Percentiles rank a stretch among this genome's conserved stretches.
These are phyloP conservation scores for Hyphantria cunea DNA, from an alignment of 1,140 invertebrate genomes.

Conservation along the genomic window DNA sequence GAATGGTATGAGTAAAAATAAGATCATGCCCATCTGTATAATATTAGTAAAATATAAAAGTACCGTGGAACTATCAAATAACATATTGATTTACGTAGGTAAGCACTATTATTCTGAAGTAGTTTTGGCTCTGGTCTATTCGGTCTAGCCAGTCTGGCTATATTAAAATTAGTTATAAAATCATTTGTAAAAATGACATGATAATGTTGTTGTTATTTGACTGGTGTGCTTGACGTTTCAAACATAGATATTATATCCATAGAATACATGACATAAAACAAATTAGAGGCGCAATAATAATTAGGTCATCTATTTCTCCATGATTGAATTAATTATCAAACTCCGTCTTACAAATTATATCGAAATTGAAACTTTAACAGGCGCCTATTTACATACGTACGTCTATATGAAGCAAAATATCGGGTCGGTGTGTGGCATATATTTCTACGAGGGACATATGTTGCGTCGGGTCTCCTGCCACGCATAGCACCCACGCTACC, in stretches of 20 bases:
- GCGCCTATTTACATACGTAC: constrained; percentile 52
- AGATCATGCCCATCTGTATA: constrained; percentile 52
- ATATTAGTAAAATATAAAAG: constrained; percentile 43
- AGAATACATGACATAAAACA: too few relatives aligned
- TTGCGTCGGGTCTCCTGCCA: constrained; percentile 35
- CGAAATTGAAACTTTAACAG: constrained; percentile 51
- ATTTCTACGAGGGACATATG: constrained; percentile 42
- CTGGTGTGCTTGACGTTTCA: neutral
- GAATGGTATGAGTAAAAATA: constrained; percentile 49
- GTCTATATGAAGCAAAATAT: constrained; percentile 56
- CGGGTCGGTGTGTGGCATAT: constrained; percentile 37
- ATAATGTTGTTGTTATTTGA: neutral
- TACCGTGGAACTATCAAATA: constrained; percentile 40
- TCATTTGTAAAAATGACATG: too few relatives aligned
- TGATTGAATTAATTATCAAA: constrained; percentile 63
- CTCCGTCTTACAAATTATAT: constrained; percentile 43
- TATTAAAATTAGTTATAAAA: too few relatives aligned
- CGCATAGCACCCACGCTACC: constrained; percentile 41
- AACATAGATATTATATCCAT: constrained; percentile 11
- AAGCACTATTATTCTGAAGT: too few relatives aligned
- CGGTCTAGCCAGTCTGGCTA: too few relatives aligned
- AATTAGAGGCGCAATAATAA: constrained; percentile 18
- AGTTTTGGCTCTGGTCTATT: too few relatives aligned
- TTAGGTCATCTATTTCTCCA: constrained; percentile 37
- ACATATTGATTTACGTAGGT: constrained; percentile 5